Conservation (phyloP, 2,797 vertebrate species). For the Macrochelys suwanniensis region DNA sequence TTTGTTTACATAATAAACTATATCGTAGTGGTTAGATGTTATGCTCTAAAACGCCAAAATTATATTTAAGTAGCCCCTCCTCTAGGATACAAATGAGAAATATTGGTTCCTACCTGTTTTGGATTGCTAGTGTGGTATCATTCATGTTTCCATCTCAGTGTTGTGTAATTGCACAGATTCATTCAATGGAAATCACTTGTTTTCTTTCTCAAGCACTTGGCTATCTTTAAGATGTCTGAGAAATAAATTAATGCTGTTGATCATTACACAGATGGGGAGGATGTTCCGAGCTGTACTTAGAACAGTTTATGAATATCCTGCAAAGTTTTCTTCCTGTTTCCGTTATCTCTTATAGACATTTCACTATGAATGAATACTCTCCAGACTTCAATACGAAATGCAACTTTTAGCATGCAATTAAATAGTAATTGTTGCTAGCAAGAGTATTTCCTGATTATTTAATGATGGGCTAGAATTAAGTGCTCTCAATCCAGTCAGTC, state of each 20-base stretch:
- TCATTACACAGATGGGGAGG: neutral
- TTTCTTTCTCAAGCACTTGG: neutral
- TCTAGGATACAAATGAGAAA: neutral
- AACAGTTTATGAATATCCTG: neutral
- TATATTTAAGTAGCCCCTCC: neutral
- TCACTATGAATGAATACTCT: neutral
- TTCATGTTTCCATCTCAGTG: neutral
- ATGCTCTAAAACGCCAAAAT: neutral
- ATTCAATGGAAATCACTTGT: neutral
- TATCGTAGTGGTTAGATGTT: neutral
- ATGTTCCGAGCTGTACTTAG: slow-evolving; percentile 4
- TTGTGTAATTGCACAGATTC: neutral
- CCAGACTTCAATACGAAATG: slow-evolving; percentile 1
- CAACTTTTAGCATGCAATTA: neutral
- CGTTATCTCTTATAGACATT: neutral
- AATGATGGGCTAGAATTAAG: slow-evolving; percentile 16
- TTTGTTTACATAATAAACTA: neutral
- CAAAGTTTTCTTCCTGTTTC: neutral
- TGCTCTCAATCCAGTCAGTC: slow-evolving; percentile 28
- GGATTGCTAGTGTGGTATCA: neutral
- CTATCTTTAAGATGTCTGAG: neutral
- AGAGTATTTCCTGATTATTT: slow-evolving; percentile 65
- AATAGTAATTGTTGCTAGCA: slow-evolving; percentile 27
- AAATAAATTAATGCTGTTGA: neutral
- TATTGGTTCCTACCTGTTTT: neutral